These are phyloP conservation scores for Selene dorsalis DNA, from an alignment of 2,797 vertebrate genomes.

Conservation along the genomic window DNA sequence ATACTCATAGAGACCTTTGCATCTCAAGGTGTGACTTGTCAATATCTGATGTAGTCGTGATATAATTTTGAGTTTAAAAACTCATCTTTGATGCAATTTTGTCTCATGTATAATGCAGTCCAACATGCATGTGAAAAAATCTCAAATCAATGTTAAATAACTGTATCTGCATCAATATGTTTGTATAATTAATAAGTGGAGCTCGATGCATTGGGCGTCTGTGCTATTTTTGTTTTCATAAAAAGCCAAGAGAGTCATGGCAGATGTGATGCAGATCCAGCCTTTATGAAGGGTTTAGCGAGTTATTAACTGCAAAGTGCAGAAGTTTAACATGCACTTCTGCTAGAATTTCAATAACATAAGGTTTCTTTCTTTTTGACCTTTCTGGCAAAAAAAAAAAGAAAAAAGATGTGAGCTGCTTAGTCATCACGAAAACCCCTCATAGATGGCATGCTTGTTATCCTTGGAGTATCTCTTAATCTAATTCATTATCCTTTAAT, in stretches of 20 bases:
- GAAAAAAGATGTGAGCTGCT: not conserved
- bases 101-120: not conserved
- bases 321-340: not conserved
- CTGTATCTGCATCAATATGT: slow-evolving; percentile 32
- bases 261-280: slow-evolving; percentile 3
- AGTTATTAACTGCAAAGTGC: slow-evolving; percentile 18
- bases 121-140: slow-evolving; percentile 13
- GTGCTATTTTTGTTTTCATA: slow-evolving; percentile 36
- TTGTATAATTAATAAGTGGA: slow-evolving; percentile 67
- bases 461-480: not conserved
- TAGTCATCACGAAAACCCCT: not conserved
- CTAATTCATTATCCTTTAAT: not conserved
- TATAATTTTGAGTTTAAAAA: not conserved
- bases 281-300: not conserved
- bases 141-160: slow-evolving; percentile 52
- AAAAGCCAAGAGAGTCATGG: slow-evolving; percentile 1
- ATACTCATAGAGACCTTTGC: not conserved
- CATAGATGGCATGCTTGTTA: not conserved
- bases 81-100: slow-evolving; percentile 1
- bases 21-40: not conserved
- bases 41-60: not conserved
- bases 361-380: not conserved
- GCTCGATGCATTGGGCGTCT: slow-evolving; percentile 4
- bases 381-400: slow-evolving; percentile 13
- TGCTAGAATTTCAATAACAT: not conserved